Base-by-base conservation (phyloP, 2,113 vertebrate genomes). In the Saguinus midas region DNA sequence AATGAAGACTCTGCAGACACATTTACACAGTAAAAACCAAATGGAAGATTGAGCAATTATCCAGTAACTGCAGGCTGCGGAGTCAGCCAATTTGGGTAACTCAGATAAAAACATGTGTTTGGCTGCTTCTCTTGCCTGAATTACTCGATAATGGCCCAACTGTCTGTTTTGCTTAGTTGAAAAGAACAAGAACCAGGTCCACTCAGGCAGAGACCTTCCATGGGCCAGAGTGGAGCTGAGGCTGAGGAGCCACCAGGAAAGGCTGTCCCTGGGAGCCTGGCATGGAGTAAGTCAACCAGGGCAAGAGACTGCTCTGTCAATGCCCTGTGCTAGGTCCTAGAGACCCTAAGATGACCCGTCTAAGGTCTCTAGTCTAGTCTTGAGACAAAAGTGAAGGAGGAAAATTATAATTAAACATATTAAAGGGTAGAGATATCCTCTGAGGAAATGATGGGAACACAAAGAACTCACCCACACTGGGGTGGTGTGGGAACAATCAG, bases 11-110 rank as follows among this genome's bases (percentile, higher is more conserved):
- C 94, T 86, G 96, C 20, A 58, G 93, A 96, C 96, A 98, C 96
- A 97, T 96, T 98, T 91, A 55, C 76, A 87, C 72, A 95, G 85
- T 57, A 70, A 97, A 97, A 97, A 87, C 96, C 95, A 97, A 96
- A 87, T 96, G 88, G 80, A 97, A 97, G 97, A 96, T 90, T 97
- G 97, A 95, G 95, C 90, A 97, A 97, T 97, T 97, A 98, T 85
- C 78, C 79, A 83, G 84, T 88, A 96, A 96, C 93, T 97, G 37
- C 66, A 97, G 96, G 80, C 95, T 92, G 58, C 93, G 97, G 95
- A 93, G 83, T 83, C 91, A 57, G 90, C 96, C 97, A 97, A 92
- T 87, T 93, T 90, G 96, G 93, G 90, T 94, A 97, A 97, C 89
- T 93, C 84, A 12, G 96, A 97, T 91, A 90, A 95, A 97, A 95